Evolutionary conservation across 1,140 invertebrate genomes (phyloP).

Genomic region (Drosophila quadrilineata): DNA sequence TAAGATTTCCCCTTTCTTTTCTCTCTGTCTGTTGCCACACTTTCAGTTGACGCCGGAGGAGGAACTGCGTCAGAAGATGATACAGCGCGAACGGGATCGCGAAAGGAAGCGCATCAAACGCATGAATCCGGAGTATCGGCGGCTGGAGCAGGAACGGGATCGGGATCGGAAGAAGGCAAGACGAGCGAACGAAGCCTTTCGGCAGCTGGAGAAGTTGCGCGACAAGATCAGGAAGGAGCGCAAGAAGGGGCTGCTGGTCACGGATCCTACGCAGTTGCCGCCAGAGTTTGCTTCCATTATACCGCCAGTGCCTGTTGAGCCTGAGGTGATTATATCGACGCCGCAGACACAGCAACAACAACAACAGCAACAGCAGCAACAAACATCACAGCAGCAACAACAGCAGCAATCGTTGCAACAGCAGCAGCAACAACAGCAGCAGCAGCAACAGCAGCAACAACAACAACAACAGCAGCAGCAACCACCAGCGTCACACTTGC

Average conservation of each 20-base stretch:
- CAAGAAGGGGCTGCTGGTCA: constrained; percentile 69
- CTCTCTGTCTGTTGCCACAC: constrained; percentile 2
- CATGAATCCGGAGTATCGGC: constrained; percentile 73
- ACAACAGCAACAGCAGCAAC: constrained; percentile 43
- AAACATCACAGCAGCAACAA: constrained; percentile 22
- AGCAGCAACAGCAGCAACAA: constrained; percentile 18
- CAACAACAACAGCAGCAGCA: constrained; percentile 36
- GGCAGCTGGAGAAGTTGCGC: constrained; percentile 73
- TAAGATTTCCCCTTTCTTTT: constrained; percentile 46
- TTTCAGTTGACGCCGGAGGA: constrained; percentile 77
- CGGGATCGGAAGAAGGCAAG: constrained; percentile 74
- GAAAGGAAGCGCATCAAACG: constrained; percentile 75
- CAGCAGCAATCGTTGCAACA: constrained; percentile 37
- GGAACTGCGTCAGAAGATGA: constrained; percentile 69
- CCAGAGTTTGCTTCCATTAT: constrained; percentile 64
- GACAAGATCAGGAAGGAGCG: constrained; percentile 79
- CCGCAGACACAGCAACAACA: constrained; percentile 45
- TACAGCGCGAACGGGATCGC: constrained; percentile 73
- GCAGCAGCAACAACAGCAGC: constrained; percentile 35
- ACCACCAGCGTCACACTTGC: constrained; percentile 22
- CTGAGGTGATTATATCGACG: constrained; percentile 66
- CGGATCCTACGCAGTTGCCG: constrained; percentile 62
- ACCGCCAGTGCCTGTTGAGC: constrained; percentile 74
- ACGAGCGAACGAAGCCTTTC: constrained; percentile 72
- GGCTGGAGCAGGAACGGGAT: constrained; percentile 74